These are phyloP conservation scores for Poeciliopsis turneri DNA, from an alignment of 2,797 vertebrate genomes.

Conservation along the genomic window DNA sequence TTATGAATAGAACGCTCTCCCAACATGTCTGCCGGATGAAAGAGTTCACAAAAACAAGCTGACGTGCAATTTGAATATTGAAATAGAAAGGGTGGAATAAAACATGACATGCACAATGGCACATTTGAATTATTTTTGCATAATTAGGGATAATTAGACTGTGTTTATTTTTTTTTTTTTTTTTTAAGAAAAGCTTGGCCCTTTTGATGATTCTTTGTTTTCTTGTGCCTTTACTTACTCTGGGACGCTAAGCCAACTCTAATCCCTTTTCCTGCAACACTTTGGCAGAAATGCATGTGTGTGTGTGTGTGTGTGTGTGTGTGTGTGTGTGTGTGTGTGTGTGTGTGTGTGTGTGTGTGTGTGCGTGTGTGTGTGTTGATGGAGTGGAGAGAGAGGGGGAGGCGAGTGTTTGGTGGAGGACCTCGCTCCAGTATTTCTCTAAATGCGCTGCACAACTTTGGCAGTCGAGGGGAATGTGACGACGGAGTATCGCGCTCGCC, in stretches of 20 bases:
- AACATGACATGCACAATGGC: not conserved
- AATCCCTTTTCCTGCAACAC: slow-evolving; percentile 1
- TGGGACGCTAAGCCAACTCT: not conserved
- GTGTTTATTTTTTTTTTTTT: not conserved
- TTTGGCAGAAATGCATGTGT: not conserved
- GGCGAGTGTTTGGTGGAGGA: not conserved
- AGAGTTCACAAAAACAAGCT: not conserved
- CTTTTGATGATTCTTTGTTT: not conserved
- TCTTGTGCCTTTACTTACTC: not conserved
- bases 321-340: too few relatives aligned
- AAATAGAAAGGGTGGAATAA: not conserved
- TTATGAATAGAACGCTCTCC: not conserved
- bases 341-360: too few relatives aligned
- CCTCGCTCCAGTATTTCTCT: slow-evolving; percentile 58
- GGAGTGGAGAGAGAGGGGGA: not conserved
- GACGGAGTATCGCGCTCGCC: slow-evolving; percentile 59
- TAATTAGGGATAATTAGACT: not conserved
- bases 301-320: too few relatives aligned
- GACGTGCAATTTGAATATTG: not conserved
- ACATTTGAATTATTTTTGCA: not conserved
- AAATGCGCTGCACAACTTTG: slow-evolving; percentile 68
- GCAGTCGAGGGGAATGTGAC: slow-evolving; percentile 73
- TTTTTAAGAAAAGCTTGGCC: not conserved
- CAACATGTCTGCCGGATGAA: not conserved
- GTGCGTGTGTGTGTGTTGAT: not conserved